These are phyloP conservation scores for Thymelicus sylvestris DNA, from an alignment of 2,888 invertebrate genomes.

Conservation along the genomic window DNA sequence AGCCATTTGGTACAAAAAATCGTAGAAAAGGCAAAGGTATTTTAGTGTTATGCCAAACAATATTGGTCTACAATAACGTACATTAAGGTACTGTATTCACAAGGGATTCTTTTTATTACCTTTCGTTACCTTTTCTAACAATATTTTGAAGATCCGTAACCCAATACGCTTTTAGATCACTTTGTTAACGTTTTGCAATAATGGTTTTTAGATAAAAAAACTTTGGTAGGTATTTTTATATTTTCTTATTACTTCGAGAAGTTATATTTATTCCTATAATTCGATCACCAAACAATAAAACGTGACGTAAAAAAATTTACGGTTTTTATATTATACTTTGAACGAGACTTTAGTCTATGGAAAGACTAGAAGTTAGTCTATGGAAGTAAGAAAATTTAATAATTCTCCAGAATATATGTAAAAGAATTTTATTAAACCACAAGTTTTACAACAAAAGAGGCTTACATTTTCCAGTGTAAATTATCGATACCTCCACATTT, in stretches of 20 bases:
- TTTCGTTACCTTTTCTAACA: conserved; percentile 22
- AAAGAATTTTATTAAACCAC: no score
- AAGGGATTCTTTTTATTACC: conserved; percentile 27
- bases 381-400: no score
- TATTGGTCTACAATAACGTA: conserved; percentile 34
- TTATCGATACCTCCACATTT: conserved; percentile 13
- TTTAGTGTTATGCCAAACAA: conserved; percentile 35
- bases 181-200: conserved; percentile 11
- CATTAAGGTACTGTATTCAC: conserved; percentile 30
- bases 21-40: conserved; percentile 29
- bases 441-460: background rate
- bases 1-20: conserved; percentile 28
- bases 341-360: no score
- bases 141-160: conserved; percentile 30
- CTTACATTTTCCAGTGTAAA: conserved; percentile 13
- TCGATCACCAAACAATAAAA: no score
- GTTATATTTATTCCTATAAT: background rate
- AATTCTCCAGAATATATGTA: background rate
- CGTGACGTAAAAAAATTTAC: no score
- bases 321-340: no score
- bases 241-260: background rate
- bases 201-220: conserved; percentile 6
- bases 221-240: background rate
- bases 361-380: no score
- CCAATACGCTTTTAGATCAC: conserved; percentile 16